phyloP scores from a whole-genome alignment of 2,888 invertebrate species.

The Malthinus seriepunctatus region DNA sequence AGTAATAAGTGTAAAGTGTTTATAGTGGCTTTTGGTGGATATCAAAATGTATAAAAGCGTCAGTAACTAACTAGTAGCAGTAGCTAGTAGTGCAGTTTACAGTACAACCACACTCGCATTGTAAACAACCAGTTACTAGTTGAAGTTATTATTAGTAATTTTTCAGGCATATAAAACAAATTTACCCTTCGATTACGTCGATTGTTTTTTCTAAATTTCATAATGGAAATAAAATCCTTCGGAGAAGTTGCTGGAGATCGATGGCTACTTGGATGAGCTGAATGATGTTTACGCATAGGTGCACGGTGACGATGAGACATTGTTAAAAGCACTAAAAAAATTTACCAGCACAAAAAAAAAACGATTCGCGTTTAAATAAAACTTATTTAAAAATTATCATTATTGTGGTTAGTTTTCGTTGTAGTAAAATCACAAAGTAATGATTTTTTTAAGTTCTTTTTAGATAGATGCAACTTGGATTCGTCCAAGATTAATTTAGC shows the following conservation, averaged over 20 bases:
- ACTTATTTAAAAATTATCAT: no score
- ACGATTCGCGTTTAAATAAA: neutral
- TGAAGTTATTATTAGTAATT: no score
- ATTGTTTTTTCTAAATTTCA: conserved; percentile 32
- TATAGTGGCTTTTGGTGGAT: no score
- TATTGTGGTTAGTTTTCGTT: no score
- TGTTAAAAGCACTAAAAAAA: conserved; percentile 4
- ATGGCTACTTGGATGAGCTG: conserved; percentile 11
- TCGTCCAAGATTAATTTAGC: conserved; percentile 36
- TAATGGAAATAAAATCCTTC: conserved; percentile 25
- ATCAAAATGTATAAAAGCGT: no score
- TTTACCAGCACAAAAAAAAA: neutral
- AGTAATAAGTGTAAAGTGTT: no score
- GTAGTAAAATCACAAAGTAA: neutral
- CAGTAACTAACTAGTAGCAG: no score
- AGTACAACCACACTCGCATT: no score
- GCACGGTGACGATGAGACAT: conserved; percentile 29
- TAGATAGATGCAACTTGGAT: conserved; percentile 19
- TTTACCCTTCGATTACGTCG: conserved; percentile 27
- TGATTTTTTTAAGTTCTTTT: conserved; percentile 3
- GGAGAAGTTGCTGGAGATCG: conserved; percentile 9
- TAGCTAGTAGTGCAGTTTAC: no score
- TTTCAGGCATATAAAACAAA: no score
- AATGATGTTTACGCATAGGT: conserved; percentile 22
- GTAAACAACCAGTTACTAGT: no score